Percentiles rank a stretch among this genome's conserved stretches.
Conservation (phyloP, 2,113 vertebrate genomes). For the Anseranas semipalmata region DNA sequence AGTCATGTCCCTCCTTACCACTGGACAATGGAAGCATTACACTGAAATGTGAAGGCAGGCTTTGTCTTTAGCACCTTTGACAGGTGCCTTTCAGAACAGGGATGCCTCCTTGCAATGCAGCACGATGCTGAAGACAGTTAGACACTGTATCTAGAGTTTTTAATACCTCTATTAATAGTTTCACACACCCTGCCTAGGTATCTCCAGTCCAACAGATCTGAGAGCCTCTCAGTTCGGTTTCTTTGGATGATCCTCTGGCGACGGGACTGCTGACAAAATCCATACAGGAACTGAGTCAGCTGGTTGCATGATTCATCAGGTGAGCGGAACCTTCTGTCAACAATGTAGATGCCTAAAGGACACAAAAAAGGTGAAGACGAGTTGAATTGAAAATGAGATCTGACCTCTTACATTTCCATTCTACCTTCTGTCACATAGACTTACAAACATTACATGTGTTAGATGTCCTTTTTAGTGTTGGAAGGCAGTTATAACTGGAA, state of each 20-base stretch:
- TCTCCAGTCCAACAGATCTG: slow-evolving; percentile 94
- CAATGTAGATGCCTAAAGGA: slow-evolving; percentile 91
- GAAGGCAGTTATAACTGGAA: background rate
- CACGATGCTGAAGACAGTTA: background rate
- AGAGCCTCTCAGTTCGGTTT: slow-evolving; percentile 93
- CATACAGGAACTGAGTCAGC: slow-evolving; percentile 94
- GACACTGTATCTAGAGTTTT: background rate
- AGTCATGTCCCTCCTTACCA: background rate
- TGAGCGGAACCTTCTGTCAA: slow-evolving; percentile 91
- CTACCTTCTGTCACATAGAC: background rate
- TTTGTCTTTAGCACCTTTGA: background rate
- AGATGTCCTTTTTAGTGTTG: background rate
- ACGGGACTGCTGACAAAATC: slow-evolving; percentile 93
- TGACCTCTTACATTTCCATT: background rate
- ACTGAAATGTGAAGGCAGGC: background rate
- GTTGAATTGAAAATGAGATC: background rate
- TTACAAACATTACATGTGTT: background rate
- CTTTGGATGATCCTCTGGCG: slow-evolving; percentile 95
- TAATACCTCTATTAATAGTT: background rate
- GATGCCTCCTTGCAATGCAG: background rate
- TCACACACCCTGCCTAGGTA: slow-evolving; percentile 89
- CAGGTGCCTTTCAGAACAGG: background rate
- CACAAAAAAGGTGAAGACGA: background rate
- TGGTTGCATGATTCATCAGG: slow-evolving; percentile 95
- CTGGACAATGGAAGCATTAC: background rate